phyloP scores from a whole-genome alignment of 2,888 invertebrate species.

The Nomada fabriciana region DNA sequence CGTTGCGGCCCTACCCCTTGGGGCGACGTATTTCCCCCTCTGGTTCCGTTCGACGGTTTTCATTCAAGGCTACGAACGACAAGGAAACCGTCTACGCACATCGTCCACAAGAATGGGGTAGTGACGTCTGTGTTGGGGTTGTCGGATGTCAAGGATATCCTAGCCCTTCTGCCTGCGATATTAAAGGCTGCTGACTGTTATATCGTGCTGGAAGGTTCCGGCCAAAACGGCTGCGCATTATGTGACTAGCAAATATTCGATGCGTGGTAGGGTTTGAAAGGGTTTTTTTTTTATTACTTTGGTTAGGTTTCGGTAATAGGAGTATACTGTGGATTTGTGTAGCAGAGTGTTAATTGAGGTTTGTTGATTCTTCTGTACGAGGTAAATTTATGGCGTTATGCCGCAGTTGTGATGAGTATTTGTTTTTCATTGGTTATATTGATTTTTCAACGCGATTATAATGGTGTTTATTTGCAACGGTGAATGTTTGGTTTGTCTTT shows the following conservation, averaged over 20 bases:
- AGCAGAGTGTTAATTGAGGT: not conserved
- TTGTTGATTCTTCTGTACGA: not conserved
- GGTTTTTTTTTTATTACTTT: not conserved
- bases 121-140: not conserved
- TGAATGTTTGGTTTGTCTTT: too few species aligned
- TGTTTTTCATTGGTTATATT: too few species aligned
- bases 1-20: conserved; percentile 3
- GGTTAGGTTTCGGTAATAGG: too few species aligned
- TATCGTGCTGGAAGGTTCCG: not conserved
- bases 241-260: conserved; percentile 1
- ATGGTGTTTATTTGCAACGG: too few species aligned
- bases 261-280: not conserved
- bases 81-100: conserved; percentile 5
- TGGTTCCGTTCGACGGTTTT: conserved; percentile 31
- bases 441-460: too few species aligned
- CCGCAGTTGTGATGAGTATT: too few species aligned
- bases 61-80: conserved; percentile 48
- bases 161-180: conserved; percentile 6
- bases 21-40: not conserved
- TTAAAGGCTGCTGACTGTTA: conserved; percentile 18
- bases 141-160: not conserved
- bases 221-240: not conserved
- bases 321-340: not conserved
- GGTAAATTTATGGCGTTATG: too few species aligned
- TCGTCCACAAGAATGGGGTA: not conserved